Percentiles rank a stretch among this genome's conserved stretches.
Evolutionary conservation across 2,113 vertebrate species (phyloP).

Genomic region (Noctilio leporinus): DNA sequence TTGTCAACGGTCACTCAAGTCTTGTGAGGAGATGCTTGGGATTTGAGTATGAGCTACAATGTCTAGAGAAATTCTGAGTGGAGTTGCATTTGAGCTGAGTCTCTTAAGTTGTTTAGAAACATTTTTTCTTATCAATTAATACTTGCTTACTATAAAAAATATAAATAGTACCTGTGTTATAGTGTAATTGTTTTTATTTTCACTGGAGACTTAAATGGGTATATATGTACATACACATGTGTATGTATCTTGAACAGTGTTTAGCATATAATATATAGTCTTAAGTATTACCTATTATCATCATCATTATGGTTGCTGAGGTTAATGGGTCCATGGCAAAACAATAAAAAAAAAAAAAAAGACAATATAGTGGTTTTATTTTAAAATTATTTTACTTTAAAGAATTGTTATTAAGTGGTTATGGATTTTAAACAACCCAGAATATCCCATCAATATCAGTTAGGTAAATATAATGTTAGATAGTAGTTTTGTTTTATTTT

Average conservation of each 20-base stretch:
- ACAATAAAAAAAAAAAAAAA: not conserved
- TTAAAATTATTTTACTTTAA: not conserved
- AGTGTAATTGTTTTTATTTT: not conserved
- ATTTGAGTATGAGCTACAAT: not conserved
- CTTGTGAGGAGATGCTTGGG: not conserved
- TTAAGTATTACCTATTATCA: not conserved
- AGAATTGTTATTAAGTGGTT: not conserved
- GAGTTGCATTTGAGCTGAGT: not conserved
- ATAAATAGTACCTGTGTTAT: not conserved
- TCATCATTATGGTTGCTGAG: not conserved
- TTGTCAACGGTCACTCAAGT: not conserved
- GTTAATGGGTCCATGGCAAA: not conserved
- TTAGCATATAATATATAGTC: not conserved
- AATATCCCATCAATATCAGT: not conserved
- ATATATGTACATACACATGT: fast-evolving
- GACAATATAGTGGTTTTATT: not conserved
- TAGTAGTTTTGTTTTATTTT: not conserved
- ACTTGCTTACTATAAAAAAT: not conserved
- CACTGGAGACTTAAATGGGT: not conserved
- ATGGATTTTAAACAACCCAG: not conserved
- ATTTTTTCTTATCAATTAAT: not conserved
- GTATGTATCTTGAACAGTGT: not conserved
- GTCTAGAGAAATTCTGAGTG: not conserved
- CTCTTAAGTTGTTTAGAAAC: not conserved
- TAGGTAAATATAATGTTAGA: not conserved